Base-by-base conservation (phyloP, 2,797 vertebrate species). In the Cirrhinus mrigala region DNA sequence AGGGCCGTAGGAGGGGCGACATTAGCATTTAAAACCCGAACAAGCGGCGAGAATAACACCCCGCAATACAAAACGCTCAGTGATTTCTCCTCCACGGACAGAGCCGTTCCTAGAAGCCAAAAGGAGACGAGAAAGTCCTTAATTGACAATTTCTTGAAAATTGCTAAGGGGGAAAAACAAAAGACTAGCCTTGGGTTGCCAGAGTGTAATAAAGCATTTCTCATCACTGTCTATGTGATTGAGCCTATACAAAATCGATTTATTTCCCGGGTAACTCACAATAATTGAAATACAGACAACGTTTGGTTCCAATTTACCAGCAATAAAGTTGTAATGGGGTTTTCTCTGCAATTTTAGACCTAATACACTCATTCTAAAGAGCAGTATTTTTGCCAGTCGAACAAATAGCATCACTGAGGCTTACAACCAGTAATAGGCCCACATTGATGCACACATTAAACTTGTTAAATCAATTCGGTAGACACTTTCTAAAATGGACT, bases 231-330 rank as follows among this genome's bases (percentile, higher is more conserved):
- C 96, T 96, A 95, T 94, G 94, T 96, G 95, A 97, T 96, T 96
- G 96, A 97, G 95, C 93, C 94, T 95, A 95, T 96, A 96, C 95
- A 93, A 94, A 94, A 95, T 96, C 95, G 95, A 97, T 97, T 97
- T 97, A 97, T 97, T 96, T 97, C 96, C 96, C 94, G 95, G 96
- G 95, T 97, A 97, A 97, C 96, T 96, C 95, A 95, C 96, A 97
- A 97, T 97, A 97, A 97, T 97, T 97, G 97, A 97, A 97, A 97
- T 97, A 97, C 97, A 97, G 96, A 97, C 95, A 96, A 96, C 96
- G 96, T 97, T 97, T 96, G 96, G 95, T 97, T 97, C 96, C 97
- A 97, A 97, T 97, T 97, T 97, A 94, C 96, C 95, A 97, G 96
- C 97, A 97, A 97, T 97, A 97, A 97, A 97, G 95, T 97, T 97